Evolutionary conservation across 2,113 vertebrate species (phyloP).

Genomic region (Gulo gulo): DNA sequence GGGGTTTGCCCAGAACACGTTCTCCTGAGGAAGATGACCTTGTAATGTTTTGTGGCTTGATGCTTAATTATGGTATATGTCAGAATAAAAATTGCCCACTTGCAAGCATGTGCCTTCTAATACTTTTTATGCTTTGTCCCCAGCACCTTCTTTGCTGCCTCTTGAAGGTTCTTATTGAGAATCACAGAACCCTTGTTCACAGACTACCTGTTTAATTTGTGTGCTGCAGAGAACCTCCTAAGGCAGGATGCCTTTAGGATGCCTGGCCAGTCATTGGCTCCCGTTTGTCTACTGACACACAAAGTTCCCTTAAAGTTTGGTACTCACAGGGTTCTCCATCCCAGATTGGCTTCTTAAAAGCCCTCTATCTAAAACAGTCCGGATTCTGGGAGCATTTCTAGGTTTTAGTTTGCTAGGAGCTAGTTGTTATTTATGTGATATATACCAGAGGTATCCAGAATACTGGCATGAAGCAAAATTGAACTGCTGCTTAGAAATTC

Average conservation of each 20-base stretch:
- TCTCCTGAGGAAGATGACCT: not conserved
- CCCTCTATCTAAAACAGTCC: not conserved
- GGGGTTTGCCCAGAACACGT: not conserved
- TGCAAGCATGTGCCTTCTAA: not conserved
- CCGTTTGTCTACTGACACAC: not conserved
- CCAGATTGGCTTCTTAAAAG: not conserved
- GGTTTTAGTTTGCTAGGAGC: not conserved
- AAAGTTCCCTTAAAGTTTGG: not conserved
- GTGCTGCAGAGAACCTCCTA: not conserved
- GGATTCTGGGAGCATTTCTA: constrained; percentile 19
- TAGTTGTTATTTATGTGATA: constrained; percentile 20
- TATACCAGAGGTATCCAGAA: not conserved
- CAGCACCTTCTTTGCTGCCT: not conserved
- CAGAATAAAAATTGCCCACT: not conserved
- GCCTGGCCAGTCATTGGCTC: not conserved
- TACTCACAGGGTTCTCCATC: not conserved
- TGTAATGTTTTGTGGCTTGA: not conserved
- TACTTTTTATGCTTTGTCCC: not conserved
- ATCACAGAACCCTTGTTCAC: not conserved
- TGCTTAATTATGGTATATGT: not conserved
- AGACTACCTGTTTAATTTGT: not conserved
- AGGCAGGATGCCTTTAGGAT: too few relatives aligned
- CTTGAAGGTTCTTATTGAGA: not conserved
- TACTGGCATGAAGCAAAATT: not conserved
- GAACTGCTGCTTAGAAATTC: not conserved